Evolutionary conservation across 2,888 invertebrate species (phyloP).

Genomic region (Aporophyla nigra): DNA sequence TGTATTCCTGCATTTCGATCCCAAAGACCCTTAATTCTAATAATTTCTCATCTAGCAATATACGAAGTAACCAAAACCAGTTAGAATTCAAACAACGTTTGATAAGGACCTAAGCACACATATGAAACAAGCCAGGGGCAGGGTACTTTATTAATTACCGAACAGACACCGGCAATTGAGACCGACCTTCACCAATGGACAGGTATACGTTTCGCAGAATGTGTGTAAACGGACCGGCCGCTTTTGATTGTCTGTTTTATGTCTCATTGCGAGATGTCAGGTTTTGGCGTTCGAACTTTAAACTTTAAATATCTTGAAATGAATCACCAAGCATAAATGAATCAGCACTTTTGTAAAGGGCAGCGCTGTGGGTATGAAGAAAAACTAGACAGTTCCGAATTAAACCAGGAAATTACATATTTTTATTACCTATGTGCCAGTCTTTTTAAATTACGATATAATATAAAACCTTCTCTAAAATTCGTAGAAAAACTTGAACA

Average conservation of each 20-base stretch:
- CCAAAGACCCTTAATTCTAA: background rate
- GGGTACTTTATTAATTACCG: conserved; percentile 82
- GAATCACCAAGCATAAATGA: conserved; percentile 4
- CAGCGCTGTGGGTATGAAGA: background rate
- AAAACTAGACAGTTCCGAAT: conserved; percentile 5
- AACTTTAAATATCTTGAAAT: conserved; percentile 30
- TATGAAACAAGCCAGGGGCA: conserved; percentile 61
- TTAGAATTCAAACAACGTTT: background rate
- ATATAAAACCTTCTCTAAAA: background rate
- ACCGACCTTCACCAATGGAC: conserved; percentile 71
- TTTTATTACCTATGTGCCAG: background rate
- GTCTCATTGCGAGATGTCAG: conserved; percentile 1
- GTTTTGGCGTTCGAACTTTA: conserved; percentile 28
- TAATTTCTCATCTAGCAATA: background rate
- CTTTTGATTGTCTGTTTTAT: conserved; percentile 25
- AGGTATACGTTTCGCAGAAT: conserved; percentile 54
- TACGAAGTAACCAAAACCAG: conserved; percentile 2
- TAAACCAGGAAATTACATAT: conserved; percentile 6
- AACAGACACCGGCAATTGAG: conserved; percentile 80
- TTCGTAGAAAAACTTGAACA: background rate
- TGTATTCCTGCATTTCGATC: background rate
- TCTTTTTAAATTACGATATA: background rate
- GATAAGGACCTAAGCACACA: conserved; percentile 30
- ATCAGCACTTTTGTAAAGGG: conserved; percentile 9
- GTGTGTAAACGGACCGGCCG: conserved; percentile 44